A percentile compares a stretch with the other conserved stretches of the same genome.
Conservation (phyloP, 2,888 invertebrate genomes). For the Melikaiella ostensackeni region DNA sequence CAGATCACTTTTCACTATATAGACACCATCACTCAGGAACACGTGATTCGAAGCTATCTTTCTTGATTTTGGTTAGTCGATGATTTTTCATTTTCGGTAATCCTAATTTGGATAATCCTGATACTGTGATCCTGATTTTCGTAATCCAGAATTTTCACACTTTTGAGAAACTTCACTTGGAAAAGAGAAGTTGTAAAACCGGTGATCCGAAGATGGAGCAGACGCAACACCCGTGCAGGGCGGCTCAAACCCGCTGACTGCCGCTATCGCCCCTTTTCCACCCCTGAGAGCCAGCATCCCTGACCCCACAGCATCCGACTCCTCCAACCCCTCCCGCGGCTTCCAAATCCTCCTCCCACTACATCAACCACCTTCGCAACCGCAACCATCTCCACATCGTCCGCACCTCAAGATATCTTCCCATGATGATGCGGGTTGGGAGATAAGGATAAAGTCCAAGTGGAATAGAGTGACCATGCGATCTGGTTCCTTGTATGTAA, state of each 20-base stretch:
- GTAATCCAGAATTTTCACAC: background rate
- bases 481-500: slow-evolving; percentile 8
- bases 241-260: slow-evolving; percentile 73
- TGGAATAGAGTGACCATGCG: slow-evolving; percentile 14
- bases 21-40: background rate
- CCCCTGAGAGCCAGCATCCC: slow-evolving; percentile 58
- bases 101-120: background rate
- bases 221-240: slow-evolving; percentile 66
- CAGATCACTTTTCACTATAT: background rate
- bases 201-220: slow-evolving; percentile 41
- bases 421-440: slow-evolving; percentile 20
- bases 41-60: background rate
- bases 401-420: slow-evolving; percentile 38
- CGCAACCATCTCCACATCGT: slow-evolving; percentile 48
- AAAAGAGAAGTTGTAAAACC: background rate
- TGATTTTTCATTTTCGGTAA: background rate
- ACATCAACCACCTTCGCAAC: slow-evolving; percentile 48
- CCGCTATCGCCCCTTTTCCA: slow-evolving; percentile 72
- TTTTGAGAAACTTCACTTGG: background rate
- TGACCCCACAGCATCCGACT: slow-evolving; percentile 46
- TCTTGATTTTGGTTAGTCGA: background rate
- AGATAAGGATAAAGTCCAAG: slow-evolving; percentile 20
- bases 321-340: slow-evolving; percentile 44
- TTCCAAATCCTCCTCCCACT: slow-evolving; percentile 53
- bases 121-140: background rate